Conservation (phyloP, 2,888 invertebrate genomes). For the Catocala nupta region DNA sequence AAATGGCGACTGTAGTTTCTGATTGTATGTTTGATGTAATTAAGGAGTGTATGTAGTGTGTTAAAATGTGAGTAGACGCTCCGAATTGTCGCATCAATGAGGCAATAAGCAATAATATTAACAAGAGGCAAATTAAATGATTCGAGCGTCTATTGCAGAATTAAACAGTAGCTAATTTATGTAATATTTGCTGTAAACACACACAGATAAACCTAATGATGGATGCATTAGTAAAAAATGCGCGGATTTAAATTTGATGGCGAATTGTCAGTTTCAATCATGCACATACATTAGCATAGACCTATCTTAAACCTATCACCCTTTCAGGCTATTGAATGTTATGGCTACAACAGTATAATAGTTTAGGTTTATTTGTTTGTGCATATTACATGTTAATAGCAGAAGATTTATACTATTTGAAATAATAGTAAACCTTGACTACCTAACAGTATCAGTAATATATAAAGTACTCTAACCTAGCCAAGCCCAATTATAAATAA, state of each 20-base stretch:
- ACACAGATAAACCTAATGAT: not conserved
- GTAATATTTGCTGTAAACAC: slow-evolving; percentile 15
- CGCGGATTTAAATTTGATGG: no score
- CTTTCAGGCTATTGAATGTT: no score
- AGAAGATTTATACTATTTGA: slow-evolving; percentile 26
- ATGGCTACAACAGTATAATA: no score
- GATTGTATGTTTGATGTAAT: slow-evolving; percentile 3
- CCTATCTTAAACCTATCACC: no score
- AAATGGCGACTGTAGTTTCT: slow-evolving; percentile 13
- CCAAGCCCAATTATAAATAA: no score
- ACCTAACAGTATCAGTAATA: slow-evolving; percentile 40
- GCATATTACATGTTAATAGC: slow-evolving; percentile 4
- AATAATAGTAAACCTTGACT: slow-evolving; percentile 32
- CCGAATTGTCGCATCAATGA: not conserved
- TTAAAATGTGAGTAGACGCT: not conserved
- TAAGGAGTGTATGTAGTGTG: slow-evolving; percentile 5
- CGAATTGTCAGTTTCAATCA: no score
- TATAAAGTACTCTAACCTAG: no score
- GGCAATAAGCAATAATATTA: not conserved
- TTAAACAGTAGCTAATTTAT: slow-evolving; percentile 9
- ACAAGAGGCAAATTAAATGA: no score
- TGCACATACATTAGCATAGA: no score
- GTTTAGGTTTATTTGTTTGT: not conserved
- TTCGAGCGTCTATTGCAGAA: not conserved
- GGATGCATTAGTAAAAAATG: no score